phyloP scores from a whole-genome alignment of 2,113 vertebrate species.

The Callipepla californica region DNA sequence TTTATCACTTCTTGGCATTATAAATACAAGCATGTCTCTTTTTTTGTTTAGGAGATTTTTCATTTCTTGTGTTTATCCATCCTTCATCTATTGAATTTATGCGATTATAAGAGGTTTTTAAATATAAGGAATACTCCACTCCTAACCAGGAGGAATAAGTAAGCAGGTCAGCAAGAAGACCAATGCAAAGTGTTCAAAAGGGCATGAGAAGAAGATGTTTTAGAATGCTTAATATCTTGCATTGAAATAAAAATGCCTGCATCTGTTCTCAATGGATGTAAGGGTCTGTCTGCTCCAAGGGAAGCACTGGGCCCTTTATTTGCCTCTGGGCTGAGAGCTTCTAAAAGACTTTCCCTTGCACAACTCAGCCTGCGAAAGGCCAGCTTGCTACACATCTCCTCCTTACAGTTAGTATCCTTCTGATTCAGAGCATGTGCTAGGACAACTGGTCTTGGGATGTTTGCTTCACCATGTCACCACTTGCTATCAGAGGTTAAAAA shows the following conservation, averaged over 20 bases:
- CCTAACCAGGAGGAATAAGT: background rate
- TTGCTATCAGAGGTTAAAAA: background rate
- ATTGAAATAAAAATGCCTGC: background rate
- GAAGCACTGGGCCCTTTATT: background rate
- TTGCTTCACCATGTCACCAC: background rate
- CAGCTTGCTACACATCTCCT: background rate
- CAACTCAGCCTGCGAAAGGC: background rate
- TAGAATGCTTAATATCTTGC: background rate
- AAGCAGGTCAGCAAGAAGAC: background rate
- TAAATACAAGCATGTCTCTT: background rate
- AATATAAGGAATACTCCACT: background rate
- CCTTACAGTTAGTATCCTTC: background rate
- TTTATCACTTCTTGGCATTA: constrained; percentile 23
- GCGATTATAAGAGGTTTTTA: background rate
- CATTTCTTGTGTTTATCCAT: background rate
- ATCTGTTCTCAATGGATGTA: accelerated
- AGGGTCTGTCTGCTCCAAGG: background rate
- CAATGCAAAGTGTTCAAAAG: background rate
- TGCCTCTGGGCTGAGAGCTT: background rate
- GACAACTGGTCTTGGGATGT: background rate
- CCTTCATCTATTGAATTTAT: background rate
- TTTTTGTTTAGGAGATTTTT: background rate
- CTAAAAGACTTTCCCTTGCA: background rate
- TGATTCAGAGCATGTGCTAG: background rate
- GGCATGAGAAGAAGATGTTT: background rate